These are phyloP conservation scores for Orchestia grillus DNA, from an alignment of 1,140 invertebrate species.

Conservation along the genomic window DNA sequence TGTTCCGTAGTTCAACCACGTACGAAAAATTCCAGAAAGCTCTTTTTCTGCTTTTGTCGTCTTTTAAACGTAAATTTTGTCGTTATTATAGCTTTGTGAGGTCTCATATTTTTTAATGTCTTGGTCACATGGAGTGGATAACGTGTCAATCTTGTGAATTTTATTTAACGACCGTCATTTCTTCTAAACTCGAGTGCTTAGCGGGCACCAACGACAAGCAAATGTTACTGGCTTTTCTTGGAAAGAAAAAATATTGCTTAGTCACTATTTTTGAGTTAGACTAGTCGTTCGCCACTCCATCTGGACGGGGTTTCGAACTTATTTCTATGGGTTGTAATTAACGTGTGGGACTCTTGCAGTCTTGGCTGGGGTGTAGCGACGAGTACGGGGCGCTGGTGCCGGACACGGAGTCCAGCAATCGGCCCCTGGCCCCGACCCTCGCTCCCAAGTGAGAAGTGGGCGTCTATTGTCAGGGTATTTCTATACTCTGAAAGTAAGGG, in stretches of 20 bases:
- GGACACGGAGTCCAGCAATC: not conserved
- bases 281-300: not conserved
- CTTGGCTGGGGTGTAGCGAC: conserved; percentile 6
- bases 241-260: not conserved
- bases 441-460: not conserved
- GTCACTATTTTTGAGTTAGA: not conserved
- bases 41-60: no score
- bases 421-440: not conserved
- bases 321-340: not conserved
- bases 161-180: not conserved
- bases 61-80: no score
- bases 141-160: not conserved
- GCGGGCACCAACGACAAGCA: not conserved
- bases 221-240: not conserved
- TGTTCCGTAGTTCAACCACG: no score
- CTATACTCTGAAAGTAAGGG: not conserved
- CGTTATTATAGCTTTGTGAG: no score
- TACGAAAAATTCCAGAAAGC: no score
- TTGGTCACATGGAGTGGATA: no score
- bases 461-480: not conserved
- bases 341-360: conserved; percentile 15
- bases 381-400: not conserved
- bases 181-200: not conserved
- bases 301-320: not conserved
- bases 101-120: no score